phyloP scores from a whole-genome alignment of 2,797 vertebrate genomes.

The Pseudotriccus pelzelni region DNA sequence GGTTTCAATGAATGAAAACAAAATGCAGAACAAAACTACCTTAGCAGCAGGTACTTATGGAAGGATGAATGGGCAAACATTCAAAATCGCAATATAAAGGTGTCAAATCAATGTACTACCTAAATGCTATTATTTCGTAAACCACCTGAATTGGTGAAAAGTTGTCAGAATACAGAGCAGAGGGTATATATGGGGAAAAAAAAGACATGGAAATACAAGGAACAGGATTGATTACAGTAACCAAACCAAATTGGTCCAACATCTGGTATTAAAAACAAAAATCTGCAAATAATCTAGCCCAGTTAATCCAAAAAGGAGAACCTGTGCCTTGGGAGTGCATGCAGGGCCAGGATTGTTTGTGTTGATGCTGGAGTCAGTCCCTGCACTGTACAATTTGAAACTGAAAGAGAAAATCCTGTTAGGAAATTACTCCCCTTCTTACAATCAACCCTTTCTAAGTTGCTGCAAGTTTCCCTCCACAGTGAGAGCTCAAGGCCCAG shows the following conservation, averaged over 20 bases:
- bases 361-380: background rate
- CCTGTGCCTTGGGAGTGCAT: background rate
- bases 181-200: background rate
- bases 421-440: background rate
- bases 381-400: background rate
- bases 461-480: background rate
- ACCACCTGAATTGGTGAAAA: background rate
- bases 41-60: background rate
- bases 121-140: background rate
- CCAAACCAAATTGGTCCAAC: rapidly evolving
- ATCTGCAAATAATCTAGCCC: background rate
- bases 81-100: background rate
- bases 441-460: background rate
- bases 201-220: background rate
- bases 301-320: rapidly evolving
- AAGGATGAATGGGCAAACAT: background rate
- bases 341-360: background rate
- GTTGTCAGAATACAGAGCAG: background rate
- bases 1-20: background rate
- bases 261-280: background rate
- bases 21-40: background rate
- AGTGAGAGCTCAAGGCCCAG: background rate
- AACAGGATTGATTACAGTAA: background rate
- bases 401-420: background rate
- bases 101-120: background rate